Base-by-base conservation (phyloP, 1,140 invertebrate species). In the Muscidifurax raptorellus region DNA sequence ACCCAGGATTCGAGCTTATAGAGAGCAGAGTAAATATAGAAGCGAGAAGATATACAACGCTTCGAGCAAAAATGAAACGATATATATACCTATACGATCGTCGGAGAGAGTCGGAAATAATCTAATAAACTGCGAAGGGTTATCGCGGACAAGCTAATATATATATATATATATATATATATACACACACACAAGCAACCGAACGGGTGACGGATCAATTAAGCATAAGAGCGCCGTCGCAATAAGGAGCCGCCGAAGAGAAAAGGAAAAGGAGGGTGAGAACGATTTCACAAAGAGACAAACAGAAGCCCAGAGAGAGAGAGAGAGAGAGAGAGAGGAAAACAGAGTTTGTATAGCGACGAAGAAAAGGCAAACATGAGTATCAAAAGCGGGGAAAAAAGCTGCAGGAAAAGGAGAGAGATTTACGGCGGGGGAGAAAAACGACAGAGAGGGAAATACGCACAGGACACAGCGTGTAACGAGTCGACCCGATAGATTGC, bases 401-500 rank as follows among this genome's bases (percentile, higher is more conserved):
- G 52, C 52, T 59, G 22, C 52, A 52, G 47, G 52, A 22, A 59
- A 59, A 30, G 52, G 18, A 77, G 52, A 77, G 52, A 77, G 52
- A n/a, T 79, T 67, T 32, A 67, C 30, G 32, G 30, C 12, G 32
- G 69, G 32, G 13, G 36, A 5, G 9, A 52, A 40, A 52, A 80
- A 66, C 28, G 79, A 71, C 6, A 40, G 30, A 69, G 27, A 80
- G 32, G 12, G 64, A 69, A 47, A 47, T 47, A 18, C 44, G 12
- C 44, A 10, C 10, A 10, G 44, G 13, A 59, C 32, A 40, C 36
- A 6, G 52, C 22, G 52, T 59, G 52, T 59, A 59, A 59, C 52
- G 52, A 59, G 52, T 59, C 52, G 22, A 47, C 13, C 2, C 25
- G 25, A 22, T 28, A 71, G 66, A 80, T 52, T 69, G 12, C 32